These are phyloP conservation scores for Peromyscus leucopus DNA, from an alignment of 2,113 vertebrate genomes.

Conservation along the genomic window DNA sequence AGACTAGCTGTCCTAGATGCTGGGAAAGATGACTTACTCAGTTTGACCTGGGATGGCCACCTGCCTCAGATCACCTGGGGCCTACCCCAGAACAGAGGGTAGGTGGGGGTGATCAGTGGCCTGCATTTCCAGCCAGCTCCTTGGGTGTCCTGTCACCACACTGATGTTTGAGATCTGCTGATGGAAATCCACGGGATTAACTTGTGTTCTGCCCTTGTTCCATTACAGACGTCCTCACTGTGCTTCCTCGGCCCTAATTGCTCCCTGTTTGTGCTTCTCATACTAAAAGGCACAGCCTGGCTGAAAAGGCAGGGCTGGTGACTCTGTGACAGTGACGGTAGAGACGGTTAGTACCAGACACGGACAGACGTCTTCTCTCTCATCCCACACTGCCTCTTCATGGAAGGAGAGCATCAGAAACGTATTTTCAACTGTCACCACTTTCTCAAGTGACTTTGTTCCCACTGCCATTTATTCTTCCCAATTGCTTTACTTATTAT, in stretches of 20 bases:
- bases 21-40: background rate
- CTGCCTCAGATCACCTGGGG: background rate
- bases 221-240: background rate
- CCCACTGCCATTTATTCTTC: background rate
- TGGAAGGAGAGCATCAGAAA: background rate
- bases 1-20: background rate
- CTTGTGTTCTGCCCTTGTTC: background rate
- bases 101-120: background rate
- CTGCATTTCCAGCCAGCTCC: background rate
- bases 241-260: slow-evolving; percentile 14
- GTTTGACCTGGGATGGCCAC: background rate
- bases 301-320: background rate
- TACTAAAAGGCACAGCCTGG: background rate
- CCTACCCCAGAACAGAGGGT: background rate
- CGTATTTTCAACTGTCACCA: background rate
- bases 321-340: background rate
- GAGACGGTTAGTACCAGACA: background rate
- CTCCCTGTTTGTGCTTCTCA: slow-evolving; percentile 43
- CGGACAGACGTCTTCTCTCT: background rate
- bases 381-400: background rate
- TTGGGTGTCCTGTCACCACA: background rate
- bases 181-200: background rate
- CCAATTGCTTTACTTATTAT: background rate
- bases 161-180: background rate
- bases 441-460: background rate